These are phyloP conservation scores for Orbicella faveolata DNA, from an alignment of 64 coral and sea anemone species.

Conservation along the genomic window DNA sequence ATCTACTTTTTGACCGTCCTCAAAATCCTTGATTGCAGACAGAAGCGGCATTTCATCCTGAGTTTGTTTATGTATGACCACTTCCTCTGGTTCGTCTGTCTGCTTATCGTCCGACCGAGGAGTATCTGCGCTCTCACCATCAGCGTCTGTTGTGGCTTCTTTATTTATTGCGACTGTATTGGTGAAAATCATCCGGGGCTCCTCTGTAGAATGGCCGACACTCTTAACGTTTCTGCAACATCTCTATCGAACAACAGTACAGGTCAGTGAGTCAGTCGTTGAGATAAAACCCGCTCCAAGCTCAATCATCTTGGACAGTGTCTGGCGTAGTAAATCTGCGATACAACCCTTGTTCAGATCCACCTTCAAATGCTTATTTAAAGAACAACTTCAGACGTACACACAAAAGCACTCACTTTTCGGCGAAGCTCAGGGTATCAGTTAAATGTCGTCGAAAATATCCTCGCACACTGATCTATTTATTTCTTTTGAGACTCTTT, in stretches of 20 bases:
- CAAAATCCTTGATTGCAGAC: not conserved
- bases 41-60: slow-evolving; percentile 10
- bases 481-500: too few species aligned
- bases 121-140: not conserved
- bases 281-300: too few species aligned
- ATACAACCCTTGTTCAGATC: too few species aligned
- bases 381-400: too few species aligned
- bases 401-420: too few species aligned
- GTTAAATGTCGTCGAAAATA: too few species aligned
- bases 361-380: too few species aligned
- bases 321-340: too few species aligned
- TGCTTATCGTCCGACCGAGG: not conserved
- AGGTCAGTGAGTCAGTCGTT: not conserved
- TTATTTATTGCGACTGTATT: not conserved
- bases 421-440: too few species aligned
- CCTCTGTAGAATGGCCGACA: not conserved
- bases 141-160: not conserved
- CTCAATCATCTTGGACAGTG: too few species aligned
- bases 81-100: not conserved
- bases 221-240: not conserved
- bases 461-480: too few species aligned
- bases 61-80: not conserved
- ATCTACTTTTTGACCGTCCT: not conserved
- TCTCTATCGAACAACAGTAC: not conserved
- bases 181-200: not conserved